These are phyloP conservation scores for Luperina nickerlii DNA, from an alignment of 2,888 invertebrate genomes.

Conservation along the genomic window DNA sequence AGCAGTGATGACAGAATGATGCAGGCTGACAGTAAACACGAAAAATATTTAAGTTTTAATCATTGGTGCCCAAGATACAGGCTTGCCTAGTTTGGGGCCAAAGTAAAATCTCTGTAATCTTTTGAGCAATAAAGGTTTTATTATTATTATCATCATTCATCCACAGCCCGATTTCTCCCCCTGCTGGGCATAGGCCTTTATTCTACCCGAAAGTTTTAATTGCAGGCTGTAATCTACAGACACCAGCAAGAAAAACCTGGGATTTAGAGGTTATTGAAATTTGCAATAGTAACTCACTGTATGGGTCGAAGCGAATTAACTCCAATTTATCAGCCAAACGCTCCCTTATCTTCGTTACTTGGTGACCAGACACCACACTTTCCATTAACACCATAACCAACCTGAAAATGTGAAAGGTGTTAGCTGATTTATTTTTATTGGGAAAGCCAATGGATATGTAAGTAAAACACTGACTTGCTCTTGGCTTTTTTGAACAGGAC, in stretches of 20 bases:
- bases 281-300: constrained; percentile 90
- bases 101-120: too few species aligned
- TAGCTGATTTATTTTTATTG: not conserved
- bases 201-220: not conserved
- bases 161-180: too few species aligned
- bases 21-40: not conserved
- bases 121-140: too few species aligned
- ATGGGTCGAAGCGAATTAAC: constrained; percentile 94
- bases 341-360: constrained; percentile 92
- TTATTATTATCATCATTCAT: too few species aligned
- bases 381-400: constrained; percentile 94
- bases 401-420: constrained; percentile 85
- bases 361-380: constrained; percentile 95
- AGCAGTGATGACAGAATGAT: not conserved
- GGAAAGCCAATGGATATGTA: not conserved
- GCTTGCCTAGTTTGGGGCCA: too few species aligned
- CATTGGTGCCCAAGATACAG: too few species aligned
- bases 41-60: not conserved
- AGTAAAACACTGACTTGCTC: constrained; percentile 92
- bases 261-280: constrained; percentile 43
- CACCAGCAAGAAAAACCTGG: not conserved
- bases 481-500: constrained; percentile 93
- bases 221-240: not conserved
- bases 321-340: constrained; percentile 95
- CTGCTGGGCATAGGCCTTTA: not conserved